A percentile compares a stretch with the other conserved stretches of the same genome.
phyloP scores from a whole-genome alignment of 1,140 invertebrate species.

The Drosophila baimaii region DNA sequence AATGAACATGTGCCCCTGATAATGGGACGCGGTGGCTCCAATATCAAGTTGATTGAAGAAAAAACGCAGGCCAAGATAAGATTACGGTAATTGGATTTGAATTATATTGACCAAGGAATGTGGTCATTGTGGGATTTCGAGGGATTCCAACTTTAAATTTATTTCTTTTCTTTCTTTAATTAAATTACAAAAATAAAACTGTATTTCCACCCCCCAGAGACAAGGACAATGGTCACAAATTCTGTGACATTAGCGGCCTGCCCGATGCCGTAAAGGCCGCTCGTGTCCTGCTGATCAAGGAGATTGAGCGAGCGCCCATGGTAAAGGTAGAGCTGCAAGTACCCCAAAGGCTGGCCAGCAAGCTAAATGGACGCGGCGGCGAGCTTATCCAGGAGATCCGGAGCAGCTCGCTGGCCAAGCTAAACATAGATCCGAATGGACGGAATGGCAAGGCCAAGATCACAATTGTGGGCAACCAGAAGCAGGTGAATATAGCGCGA shows the following conservation, averaged over 20 bases:
- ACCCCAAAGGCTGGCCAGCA: conserved; percentile 87
- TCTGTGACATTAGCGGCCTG: conserved; percentile 88
- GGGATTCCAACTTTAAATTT: background rate
- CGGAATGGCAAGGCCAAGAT: conserved; percentile 84
- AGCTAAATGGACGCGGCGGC: conserved; percentile 89
- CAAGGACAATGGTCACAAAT: conserved; percentile 85
- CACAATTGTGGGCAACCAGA: conserved; percentile 86
- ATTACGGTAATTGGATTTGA: conserved; percentile 85
- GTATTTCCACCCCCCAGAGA: conserved; percentile 56
- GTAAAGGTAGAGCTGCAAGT: conserved; percentile 88
- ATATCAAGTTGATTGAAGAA: conserved; percentile 89
- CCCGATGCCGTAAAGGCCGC: conserved; percentile 88
- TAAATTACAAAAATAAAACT: background rate
- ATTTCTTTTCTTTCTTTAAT: background rate
- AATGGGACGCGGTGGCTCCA: conserved; percentile 88
- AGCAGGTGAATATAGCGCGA: conserved; percentile 87
- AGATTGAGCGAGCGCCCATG: conserved; percentile 88
- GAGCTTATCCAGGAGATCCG: conserved; percentile 89
- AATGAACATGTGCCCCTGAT: conserved; percentile 82
- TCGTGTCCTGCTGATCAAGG: conserved; percentile 89
- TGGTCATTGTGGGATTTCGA: background rate
- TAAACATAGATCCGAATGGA: conserved; percentile 73
- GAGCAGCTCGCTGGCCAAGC: conserved; percentile 78
- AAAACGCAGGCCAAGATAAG: conserved; percentile 89
- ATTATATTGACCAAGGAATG: conserved; percentile 1